These are phyloP conservation scores for Plutella xylostella DNA, from an alignment of 2,888 invertebrate genomes.

Conservation along the genomic window DNA sequence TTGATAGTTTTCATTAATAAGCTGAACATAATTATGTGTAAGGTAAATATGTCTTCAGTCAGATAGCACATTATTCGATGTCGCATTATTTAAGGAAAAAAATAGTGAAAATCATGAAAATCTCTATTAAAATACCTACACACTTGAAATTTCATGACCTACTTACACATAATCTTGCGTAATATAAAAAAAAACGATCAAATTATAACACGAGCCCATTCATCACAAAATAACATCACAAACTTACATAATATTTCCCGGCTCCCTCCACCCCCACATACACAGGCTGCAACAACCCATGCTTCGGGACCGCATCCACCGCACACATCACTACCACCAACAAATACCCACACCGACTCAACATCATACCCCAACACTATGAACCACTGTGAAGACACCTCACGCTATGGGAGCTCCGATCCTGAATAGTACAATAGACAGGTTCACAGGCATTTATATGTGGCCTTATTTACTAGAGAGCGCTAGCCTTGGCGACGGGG, in stretches of 20 bases:
- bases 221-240: neutral
- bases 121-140: too few relatives aligned
- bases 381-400: slow-evolving; percentile 31
- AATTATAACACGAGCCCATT: neutral
- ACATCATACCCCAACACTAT: neutral
- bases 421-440: slow-evolving; percentile 49
- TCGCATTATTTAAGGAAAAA: too few relatives aligned
- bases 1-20: too few relatives aligned
- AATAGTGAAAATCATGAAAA: too few relatives aligned
- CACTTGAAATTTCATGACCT: too few relatives aligned
- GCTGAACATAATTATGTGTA: too few relatives aligned
- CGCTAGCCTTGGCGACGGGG: slow-evolving; percentile 44
- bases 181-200: too few relatives aligned
- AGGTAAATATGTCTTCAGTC: too few relatives aligned
- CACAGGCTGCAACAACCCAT: slow-evolving; percentile 36
- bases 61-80: too few relatives aligned
- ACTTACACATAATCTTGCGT: too few relatives aligned
- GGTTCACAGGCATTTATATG: slow-evolving; percentile 61
- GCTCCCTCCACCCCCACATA: slow-evolving; percentile 30
- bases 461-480: slow-evolving; percentile 51
- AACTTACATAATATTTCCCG: slow-evolving; percentile 74
- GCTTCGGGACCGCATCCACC: slow-evolving; percentile 34
- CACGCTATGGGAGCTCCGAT: slow-evolving; percentile 30
- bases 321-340: slow-evolving; percentile 31
- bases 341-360: slow-evolving; percentile 40